Evolutionary conservation across 2,888 invertebrate genomes (phyloP).

Genomic region (Chymomyza caudatula): DNA sequence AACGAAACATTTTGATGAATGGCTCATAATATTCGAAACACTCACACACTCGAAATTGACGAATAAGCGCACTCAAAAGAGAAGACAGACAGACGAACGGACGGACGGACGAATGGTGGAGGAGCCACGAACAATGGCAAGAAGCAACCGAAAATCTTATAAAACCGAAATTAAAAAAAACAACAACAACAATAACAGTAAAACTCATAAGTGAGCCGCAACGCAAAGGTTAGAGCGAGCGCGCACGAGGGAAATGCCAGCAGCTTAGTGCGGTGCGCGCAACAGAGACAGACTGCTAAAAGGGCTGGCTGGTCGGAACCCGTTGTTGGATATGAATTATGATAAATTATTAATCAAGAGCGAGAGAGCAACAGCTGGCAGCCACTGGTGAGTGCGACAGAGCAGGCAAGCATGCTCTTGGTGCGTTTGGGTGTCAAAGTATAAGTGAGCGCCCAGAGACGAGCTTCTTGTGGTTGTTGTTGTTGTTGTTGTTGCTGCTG

Average conservation of each 20-base stretch:
- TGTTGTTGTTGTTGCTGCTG: no score
- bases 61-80: constrained; percentile 69
- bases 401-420: constrained; percentile 19
- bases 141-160: constrained; percentile 64
- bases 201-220: constrained; percentile 56
- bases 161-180: constrained; percentile 71
- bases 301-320: constrained; percentile 39
- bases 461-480: no score
- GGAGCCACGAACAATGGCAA: constrained; percentile 38
- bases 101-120: constrained; percentile 1
- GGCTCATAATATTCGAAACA: constrained; percentile 65
- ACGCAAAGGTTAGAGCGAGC: constrained; percentile 24
- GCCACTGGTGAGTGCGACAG: constrained; percentile 20
- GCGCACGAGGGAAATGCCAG: constrained; percentile 39
- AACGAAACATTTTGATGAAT: constrained; percentile 68
- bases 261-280: constrained; percentile 39
- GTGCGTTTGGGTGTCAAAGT: constrained; percentile 6
- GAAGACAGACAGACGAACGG: constrained; percentile 39
- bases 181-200: constrained; percentile 34
- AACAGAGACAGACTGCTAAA: constrained; percentile 52
- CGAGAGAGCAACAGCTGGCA: constrained; percentile 37
- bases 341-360: constrained; percentile 74
- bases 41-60: constrained; percentile 50
- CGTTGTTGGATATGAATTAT: constrained; percentile 73
- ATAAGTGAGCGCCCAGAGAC: no score